Evolutionary conservation across 2,888 invertebrate species (phyloP).

Genomic region (Tetragonisca angustula): DNA sequence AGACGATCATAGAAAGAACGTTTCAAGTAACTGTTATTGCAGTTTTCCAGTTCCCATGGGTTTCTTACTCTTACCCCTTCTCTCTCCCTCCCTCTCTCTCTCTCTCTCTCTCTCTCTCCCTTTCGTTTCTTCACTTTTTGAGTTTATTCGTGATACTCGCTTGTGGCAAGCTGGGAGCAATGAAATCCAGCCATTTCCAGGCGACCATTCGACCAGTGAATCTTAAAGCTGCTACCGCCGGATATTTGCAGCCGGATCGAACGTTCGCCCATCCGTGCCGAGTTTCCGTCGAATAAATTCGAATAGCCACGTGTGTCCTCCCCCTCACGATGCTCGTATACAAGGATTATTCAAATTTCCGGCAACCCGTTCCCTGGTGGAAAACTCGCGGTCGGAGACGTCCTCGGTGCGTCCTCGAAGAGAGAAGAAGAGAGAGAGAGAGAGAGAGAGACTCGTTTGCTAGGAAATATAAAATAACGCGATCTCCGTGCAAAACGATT

Average conservation of each 20-base stretch:
- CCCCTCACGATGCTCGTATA: slow-evolving; percentile 49
- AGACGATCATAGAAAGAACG: neutral
- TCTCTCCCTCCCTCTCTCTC: neutral
- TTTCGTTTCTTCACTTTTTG: neutral
- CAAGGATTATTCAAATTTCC: slow-evolving; percentile 69
- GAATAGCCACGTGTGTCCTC: slow-evolving; percentile 57
- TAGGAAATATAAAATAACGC: slow-evolving; percentile 58
- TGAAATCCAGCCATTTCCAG: slow-evolving; percentile 35
- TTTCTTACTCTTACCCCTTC: neutral
- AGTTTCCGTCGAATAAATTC: slow-evolving; percentile 60
- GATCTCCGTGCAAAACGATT: slow-evolving; percentile 34
- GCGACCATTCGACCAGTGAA: slow-evolving; percentile 25
- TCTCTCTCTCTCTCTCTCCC: neutral
- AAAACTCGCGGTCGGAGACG: slow-evolving; percentile 1
- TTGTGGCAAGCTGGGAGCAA: neutral
- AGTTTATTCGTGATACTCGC: neutral
- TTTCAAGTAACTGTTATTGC: slow-evolving; percentile 4
- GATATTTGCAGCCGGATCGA: slow-evolving; percentile 45
- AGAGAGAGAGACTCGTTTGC: neutral
- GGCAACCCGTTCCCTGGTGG: slow-evolving; percentile 32
- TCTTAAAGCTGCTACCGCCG: slow-evolving; percentile 40
- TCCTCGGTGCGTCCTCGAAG: neutral
- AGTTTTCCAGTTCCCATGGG: neutral
- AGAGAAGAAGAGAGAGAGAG: no score
- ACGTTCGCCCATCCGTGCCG: slow-evolving; percentile 1